These are phyloP conservation scores for Eristalis arbustorum DNA, from an alignment of 2,888 invertebrate genomes.

Conservation along the genomic window DNA sequence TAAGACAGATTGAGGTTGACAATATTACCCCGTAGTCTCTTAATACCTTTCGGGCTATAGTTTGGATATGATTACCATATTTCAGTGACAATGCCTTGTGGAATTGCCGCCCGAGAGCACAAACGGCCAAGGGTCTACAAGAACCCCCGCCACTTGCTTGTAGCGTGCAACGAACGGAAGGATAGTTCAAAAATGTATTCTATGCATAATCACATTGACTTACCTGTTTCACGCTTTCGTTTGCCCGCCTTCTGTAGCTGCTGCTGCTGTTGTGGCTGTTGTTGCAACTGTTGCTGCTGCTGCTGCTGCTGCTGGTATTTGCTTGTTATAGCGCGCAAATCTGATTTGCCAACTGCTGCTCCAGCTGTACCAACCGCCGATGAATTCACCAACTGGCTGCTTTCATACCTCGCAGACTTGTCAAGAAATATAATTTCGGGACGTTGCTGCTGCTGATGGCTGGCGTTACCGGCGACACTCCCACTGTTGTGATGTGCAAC, in stretches of 20 bases:
- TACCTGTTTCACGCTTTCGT: conserved; percentile 74
- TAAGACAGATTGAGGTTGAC: conserved; percentile 38
- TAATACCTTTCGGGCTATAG: conserved; percentile 2
- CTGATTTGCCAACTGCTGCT: conserved; percentile 34
- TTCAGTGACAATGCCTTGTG: conserved; percentile 31
- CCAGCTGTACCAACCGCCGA: conserved; percentile 23
- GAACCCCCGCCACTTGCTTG: not conserved
- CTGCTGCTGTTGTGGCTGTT: conserved; percentile 58
- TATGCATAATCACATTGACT: conserved; percentile 25
- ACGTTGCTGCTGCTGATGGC: conserved; percentile 63
- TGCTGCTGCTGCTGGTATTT: conserved; percentile 56
- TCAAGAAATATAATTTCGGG: conserved; percentile 62
- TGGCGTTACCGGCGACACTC: not conserved
- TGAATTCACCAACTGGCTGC: conserved; percentile 52
- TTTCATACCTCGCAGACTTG: conserved; percentile 59
- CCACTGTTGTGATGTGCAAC: conserved; percentile 49
- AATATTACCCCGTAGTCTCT: conserved; percentile 23
- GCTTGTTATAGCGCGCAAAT: conserved; percentile 58
- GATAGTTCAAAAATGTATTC: not conserved
- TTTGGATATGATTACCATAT: conserved; percentile 37
- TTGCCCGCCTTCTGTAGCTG: conserved; percentile 72
- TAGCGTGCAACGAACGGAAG: not conserved
- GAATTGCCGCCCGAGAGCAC: not conserved
- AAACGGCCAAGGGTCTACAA: conserved; percentile 8
- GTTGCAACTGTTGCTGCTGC: conserved; percentile 58